Evolutionary conservation across 1,140 invertebrate genomes (phyloP).

Genomic region (Helicorthomorpha holstii): DNA sequence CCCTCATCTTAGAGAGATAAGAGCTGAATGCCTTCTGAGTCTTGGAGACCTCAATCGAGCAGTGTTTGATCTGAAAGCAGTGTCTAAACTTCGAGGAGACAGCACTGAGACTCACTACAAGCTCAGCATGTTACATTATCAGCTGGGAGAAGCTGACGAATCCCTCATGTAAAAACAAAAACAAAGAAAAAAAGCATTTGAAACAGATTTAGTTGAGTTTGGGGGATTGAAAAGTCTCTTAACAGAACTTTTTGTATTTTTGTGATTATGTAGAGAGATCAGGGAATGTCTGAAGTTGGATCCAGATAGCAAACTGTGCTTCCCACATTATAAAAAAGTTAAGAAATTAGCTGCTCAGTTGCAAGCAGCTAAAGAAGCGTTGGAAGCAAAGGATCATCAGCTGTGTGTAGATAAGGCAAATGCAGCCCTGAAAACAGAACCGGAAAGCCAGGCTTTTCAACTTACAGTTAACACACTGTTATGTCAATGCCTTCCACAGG

Average conservation of each 20-base stretch:
- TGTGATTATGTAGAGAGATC: slow-evolving; percentile 49
- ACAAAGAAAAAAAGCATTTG: slow-evolving; percentile 20
- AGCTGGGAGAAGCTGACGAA: slow-evolving; percentile 77
- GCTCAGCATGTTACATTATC: slow-evolving; percentile 67
- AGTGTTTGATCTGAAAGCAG: slow-evolving; percentile 72
- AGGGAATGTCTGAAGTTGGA: slow-evolving; percentile 95
- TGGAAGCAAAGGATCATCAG: slow-evolving; percentile 47
- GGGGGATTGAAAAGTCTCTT: neutral
- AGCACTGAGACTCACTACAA: slow-evolving; percentile 77
- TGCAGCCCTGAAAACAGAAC: slow-evolving; percentile 51
- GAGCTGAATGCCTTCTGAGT: slow-evolving; percentile 66
- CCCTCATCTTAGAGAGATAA: slow-evolving; percentile 55
- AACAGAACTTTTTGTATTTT: neutral
- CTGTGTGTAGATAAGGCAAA: slow-evolving; percentile 55
- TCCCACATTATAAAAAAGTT: slow-evolving; percentile 89
- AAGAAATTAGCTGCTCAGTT: slow-evolving; percentile 87
- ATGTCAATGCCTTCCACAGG: slow-evolving; percentile 29
- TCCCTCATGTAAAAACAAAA: slow-evolving; percentile 68
- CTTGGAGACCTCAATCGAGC: slow-evolving; percentile 68
- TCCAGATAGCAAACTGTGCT: slow-evolving; percentile 93
- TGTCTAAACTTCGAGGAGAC: slow-evolving; percentile 77
- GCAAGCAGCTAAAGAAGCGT: slow-evolving; percentile 46
- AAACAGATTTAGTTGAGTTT: slow-evolving; percentile 1
- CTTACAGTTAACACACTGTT: slow-evolving; percentile 42
- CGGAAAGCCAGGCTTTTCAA: slow-evolving; percentile 48